Conservation (phyloP, 2,888 invertebrate genomes). For the Ptychoptera contaminata region DNA sequence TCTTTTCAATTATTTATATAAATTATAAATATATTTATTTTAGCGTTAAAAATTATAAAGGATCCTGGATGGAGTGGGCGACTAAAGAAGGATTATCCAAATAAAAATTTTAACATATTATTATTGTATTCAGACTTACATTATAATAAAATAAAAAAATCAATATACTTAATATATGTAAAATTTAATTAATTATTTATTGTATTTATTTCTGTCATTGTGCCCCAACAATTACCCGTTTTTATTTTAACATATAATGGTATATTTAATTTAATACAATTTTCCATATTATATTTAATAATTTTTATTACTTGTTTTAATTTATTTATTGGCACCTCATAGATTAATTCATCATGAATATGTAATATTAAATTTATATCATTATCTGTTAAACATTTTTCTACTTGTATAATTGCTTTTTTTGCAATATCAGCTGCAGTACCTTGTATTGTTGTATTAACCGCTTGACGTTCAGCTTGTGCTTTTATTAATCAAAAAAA, state of each 20-base stretch:
- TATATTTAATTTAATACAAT: slow-evolving; percentile 51
- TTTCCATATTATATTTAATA: slow-evolving; percentile 68
- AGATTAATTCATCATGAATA: slow-evolving; percentile 92
- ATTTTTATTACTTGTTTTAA: slow-evolving; percentile 40
- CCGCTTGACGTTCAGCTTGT: slow-evolving; percentile 87
- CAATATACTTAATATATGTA: no score
- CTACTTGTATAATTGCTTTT: slow-evolving; percentile 69
- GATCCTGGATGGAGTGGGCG: slow-evolving; percentile 31
- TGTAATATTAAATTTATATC: slow-evolving; percentile 63
- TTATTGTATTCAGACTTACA: no score
- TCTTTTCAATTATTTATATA: no score
- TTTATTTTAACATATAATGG: slow-evolving; percentile 81
- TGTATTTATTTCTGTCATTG: no score
- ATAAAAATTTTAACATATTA: not conserved
- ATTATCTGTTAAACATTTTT: slow-evolving; percentile 33
- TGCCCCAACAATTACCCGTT: slow-evolving; percentile 69
- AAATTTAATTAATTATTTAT: no score
- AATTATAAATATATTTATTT: slow-evolving; percentile 5
- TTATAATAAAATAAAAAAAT: no score
- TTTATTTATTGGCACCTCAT: slow-evolving; percentile 57
- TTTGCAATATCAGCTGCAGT: slow-evolving; percentile 95
- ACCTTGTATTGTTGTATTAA: slow-evolving; percentile 92
- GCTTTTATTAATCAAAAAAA: not conserved
- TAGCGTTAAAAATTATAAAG: slow-evolving; percentile 26
- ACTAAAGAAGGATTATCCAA: slow-evolving; percentile 17